Conservation (phyloP, 2,113 vertebrate genomes). For the Loxodonta africana region DNA sequence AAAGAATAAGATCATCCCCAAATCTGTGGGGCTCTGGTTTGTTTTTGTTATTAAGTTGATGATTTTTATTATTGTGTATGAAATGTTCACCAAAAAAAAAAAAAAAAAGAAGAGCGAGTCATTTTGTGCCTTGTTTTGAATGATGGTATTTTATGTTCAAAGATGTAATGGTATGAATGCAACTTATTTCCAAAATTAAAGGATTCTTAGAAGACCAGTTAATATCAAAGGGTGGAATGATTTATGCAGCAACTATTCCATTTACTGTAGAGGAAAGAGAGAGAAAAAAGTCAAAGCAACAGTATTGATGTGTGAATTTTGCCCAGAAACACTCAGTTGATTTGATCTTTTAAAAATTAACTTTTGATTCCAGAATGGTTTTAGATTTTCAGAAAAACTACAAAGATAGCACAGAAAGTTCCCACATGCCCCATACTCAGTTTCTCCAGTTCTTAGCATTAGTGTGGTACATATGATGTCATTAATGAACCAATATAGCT, state of each 20-base stretch:
- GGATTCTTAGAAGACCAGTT: not conserved
- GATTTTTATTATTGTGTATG: not conserved
- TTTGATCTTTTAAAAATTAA: not conserved
- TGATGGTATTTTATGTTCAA: not conserved
- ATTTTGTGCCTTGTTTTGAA: not conserved
- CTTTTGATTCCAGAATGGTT: not conserved
- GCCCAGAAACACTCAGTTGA: not conserved
- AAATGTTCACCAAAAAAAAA: not conserved
- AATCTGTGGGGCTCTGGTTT: not conserved
- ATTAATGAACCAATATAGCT: not conserved
- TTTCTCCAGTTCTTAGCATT: not conserved
- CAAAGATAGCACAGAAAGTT: not conserved
- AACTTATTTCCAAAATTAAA: conserved; percentile 26
- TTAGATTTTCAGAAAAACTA: not conserved
- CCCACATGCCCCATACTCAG: too few species aligned
- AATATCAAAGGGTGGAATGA: not conserved
- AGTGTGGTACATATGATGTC: not conserved
- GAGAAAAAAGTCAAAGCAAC: not conserved
- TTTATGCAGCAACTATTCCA: accelerated
- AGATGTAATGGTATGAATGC: not conserved
- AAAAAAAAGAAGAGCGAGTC: not conserved
- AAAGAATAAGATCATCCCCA: not conserved
- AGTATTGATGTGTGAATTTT: not conserved
- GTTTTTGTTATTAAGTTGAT: not conserved
- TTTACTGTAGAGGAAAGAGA: not conserved